These are phyloP conservation scores for Pollenia amentaria DNA, from an alignment of 2,888 invertebrate genomes.

Conservation along the genomic window DNA sequence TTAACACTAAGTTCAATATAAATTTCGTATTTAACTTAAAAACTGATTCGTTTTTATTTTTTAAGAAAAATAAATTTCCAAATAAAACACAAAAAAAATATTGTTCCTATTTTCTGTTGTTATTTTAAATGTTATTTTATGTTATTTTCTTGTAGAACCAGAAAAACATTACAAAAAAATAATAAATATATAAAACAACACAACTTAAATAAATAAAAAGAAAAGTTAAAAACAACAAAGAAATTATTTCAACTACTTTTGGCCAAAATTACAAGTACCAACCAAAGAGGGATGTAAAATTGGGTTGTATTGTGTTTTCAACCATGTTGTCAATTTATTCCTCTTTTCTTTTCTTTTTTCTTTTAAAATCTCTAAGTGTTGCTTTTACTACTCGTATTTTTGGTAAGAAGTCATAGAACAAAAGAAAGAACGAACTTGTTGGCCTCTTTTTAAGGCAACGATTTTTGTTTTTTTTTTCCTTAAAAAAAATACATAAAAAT, in stretches of 20 bases:
- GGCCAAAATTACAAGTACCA: constrained; percentile 21
- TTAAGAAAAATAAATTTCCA: neutral
- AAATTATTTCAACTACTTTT: constrained; percentile 30
- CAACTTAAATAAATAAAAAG: constrained; percentile 30
- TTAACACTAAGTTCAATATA: neutral
- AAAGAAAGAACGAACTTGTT: constrained; percentile 25
- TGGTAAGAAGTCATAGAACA: constrained; percentile 3
- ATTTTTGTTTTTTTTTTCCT: neutral
- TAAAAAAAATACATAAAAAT: neutral
- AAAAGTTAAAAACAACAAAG: constrained; percentile 32
- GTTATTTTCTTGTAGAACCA: neutral
- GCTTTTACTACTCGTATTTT: constrained; percentile 11
- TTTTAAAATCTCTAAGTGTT: neutral
- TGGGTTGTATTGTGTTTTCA: constrained; percentile 30
- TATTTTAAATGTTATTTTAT: neutral
- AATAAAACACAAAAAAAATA: constrained; percentile 19
- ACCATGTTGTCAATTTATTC: constrained; percentile 48
- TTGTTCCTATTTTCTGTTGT: constrained; percentile 6
- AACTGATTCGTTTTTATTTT: neutral
- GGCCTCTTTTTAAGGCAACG: constrained; percentile 45
- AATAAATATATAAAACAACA: neutral
- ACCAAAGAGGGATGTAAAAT: constrained; percentile 14
- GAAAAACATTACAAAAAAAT: neutral
- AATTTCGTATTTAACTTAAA: neutral
- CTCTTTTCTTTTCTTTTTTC: neutral